Conservation (phyloP, 2,113 vertebrate genomes). For the Philantomba maxwellii region DNA sequence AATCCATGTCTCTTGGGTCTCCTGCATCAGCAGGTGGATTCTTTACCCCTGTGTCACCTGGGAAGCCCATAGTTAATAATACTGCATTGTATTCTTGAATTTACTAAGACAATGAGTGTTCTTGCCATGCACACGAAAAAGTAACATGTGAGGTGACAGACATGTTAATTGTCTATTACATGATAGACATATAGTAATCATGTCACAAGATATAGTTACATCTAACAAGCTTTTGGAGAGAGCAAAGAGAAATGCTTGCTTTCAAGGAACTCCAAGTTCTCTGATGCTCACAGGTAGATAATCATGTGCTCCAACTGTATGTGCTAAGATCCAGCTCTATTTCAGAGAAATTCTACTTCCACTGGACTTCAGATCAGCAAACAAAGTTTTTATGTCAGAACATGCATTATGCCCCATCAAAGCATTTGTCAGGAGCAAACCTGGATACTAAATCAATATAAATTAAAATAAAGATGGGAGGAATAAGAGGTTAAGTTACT, state of each 20-base stretch:
- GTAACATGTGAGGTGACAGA: not conserved
- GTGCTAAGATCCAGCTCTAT: not conserved
- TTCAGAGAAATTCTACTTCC: not conserved
- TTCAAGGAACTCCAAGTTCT: not conserved
- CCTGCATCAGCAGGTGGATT: not conserved
- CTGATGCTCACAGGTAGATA: no score
- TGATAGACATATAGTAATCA: not conserved
- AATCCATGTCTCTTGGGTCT: not conserved
- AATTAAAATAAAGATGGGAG: not conserved
- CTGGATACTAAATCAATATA: not conserved
- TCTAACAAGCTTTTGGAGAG: not conserved
- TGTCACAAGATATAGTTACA: not conserved
- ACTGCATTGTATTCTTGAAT: not conserved
- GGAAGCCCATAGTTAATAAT: not conserved
- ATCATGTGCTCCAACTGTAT: fast-evolving
- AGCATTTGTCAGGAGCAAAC: not conserved
- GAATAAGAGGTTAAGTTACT: not conserved
- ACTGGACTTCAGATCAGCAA: not conserved
- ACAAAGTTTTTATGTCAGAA: not conserved
- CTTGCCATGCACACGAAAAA: not conserved
- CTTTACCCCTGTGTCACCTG: not conserved
- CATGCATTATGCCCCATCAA: no score
- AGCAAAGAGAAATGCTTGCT: not conserved
- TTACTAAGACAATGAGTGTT: not conserved
- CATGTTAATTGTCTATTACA: not conserved